Percentiles rank a stretch among this genome's conserved stretches.
Evolutionary conservation across 2,797 vertebrate species (phyloP).

Genomic region (Silurus lanzhouensis): DNA sequence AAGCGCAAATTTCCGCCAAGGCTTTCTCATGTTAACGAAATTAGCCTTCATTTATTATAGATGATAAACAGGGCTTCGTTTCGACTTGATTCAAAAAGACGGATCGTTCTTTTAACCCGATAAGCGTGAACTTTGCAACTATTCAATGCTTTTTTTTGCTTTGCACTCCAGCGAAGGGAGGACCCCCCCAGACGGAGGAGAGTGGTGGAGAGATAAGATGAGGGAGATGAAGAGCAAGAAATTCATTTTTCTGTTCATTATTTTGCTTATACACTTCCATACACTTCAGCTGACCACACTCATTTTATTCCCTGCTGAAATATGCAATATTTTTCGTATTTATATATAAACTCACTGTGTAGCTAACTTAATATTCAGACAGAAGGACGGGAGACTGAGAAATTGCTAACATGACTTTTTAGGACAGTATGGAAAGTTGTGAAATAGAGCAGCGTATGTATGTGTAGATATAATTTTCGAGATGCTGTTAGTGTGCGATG

Average conservation of each 20-base stretch:
- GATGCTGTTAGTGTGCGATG: neutral
- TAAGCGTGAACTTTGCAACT: constrained; percentile 18
- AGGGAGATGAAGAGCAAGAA: neutral
- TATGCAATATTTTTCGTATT: constrained; percentile 13
- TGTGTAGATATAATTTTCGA: constrained; percentile 3
- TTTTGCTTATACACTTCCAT: neutral
- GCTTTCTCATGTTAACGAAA: neutral
- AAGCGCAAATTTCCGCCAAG: neutral
- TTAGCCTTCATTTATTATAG: constrained; percentile 19
- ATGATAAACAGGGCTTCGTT: constrained; percentile 31
- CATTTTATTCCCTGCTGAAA: constrained; percentile 6
- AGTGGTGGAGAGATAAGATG: neutral
- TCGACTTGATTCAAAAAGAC: constrained; percentile 19
- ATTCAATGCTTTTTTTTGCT: constrained; percentile 17
- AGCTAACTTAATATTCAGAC: constrained; percentile 16
- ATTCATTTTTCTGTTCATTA: constrained; percentile 4
- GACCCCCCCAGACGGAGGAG: constrained; percentile 31
- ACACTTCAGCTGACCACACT: neutral
- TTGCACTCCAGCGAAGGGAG: neutral
- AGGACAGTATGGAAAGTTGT: neutral
- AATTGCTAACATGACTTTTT: neutral
- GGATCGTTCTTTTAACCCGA: constrained; percentile 29
- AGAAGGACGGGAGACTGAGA: neutral
- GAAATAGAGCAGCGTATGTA: neutral
- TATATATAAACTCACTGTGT: constrained; percentile 7